Base-by-base conservation (phyloP, 2,797 vertebrate genomes). In the Sebastes nivosus region DNA sequence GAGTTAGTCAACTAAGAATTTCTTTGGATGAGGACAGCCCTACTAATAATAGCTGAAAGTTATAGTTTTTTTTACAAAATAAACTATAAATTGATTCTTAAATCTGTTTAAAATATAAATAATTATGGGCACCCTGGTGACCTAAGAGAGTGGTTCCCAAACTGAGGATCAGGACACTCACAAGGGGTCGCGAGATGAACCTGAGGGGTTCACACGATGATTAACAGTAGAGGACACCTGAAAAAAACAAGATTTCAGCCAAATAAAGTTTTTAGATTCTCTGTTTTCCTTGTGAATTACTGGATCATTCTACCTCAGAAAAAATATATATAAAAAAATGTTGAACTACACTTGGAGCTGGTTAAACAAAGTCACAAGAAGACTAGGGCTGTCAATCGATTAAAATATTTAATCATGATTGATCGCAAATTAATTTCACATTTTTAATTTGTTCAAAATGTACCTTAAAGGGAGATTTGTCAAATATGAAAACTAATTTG, bases 401-500 rank as follows among this genome's bases (percentile, higher is more conserved):
- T 46, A 8, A 46, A 8, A 46, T 46, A 46, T 46, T 46, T 46
- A 46, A 46, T 18, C 42, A 0, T 8, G 16, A 46, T 46, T 18
- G 1, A 46, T 18, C 7, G 16, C 42, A 18, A 46, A 4, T 46
- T 8, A 46, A 46, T 46, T 16, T 18, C 16, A 20, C 2, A 46
- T 46, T 46, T 46, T 18, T 0, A 18, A 46, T 46, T 20, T 0
- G 0, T 4, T 46, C 42, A 46, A 46, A 46, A 46, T 46, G 42
- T 46, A 18, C 0, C 42, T 46, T 18, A 46, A 46, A 46, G 42
- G 16, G 42, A 46, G 16, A 46, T 18, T 46, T 46, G 42, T 46
- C 3, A 46, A 46, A 0, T 46, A 46, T 46, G 0, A 1, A 46
- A 46, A 46, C 3, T 0, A 46, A 42, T 42, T 3, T 42, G 14